phyloP scores from a whole-genome alignment of 1,140 invertebrate genomes.

The Cepaea nemoralis region DNA sequence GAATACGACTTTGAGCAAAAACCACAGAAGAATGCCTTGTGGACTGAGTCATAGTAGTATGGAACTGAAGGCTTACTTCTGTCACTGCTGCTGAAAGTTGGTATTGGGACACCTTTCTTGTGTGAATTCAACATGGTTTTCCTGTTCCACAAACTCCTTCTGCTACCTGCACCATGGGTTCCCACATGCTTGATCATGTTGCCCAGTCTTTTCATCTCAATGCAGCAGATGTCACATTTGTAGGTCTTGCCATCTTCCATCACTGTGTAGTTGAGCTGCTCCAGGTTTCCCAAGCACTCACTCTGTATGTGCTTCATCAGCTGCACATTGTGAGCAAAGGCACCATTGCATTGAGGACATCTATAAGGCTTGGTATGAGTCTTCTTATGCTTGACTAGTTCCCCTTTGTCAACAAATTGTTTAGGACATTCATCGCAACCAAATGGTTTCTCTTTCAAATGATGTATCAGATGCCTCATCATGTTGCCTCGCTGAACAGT shows the following conservation, averaged over 20 bases:
- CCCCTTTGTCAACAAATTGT: conserved; percentile 38
- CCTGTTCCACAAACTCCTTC: background rate
- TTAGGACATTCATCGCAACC: conserved; percentile 33
- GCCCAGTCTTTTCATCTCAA: conserved; percentile 40
- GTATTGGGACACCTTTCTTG: background rate
- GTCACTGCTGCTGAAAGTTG: background rate
- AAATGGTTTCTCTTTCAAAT: conserved; percentile 35
- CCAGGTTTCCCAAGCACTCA: conserved; percentile 28
- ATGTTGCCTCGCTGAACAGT: conserved; percentile 41
- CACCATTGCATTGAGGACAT: conserved; percentile 33
- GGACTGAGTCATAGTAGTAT: conserved; percentile 22
- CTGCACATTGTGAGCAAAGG: conserved; percentile 40
- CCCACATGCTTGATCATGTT: conserved; percentile 43
- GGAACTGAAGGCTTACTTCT: background rate
- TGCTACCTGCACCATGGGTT: conserved; percentile 21
- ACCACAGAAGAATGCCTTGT: conserved; percentile 13
- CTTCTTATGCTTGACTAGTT: conserved; percentile 38
- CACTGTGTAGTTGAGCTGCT: conserved; percentile 32
- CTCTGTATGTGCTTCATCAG: conserved; percentile 31
- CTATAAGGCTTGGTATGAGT: conserved; percentile 37
- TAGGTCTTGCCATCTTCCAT: conserved; percentile 39
- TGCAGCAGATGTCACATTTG: conserved; percentile 35
- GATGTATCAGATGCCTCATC: conserved; percentile 40
- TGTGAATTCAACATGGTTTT: background rate
- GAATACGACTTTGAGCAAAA: conserved; percentile 14